Conservation (phyloP, 2,113 vertebrate genomes). For the Alexandromys fortis region DNA sequence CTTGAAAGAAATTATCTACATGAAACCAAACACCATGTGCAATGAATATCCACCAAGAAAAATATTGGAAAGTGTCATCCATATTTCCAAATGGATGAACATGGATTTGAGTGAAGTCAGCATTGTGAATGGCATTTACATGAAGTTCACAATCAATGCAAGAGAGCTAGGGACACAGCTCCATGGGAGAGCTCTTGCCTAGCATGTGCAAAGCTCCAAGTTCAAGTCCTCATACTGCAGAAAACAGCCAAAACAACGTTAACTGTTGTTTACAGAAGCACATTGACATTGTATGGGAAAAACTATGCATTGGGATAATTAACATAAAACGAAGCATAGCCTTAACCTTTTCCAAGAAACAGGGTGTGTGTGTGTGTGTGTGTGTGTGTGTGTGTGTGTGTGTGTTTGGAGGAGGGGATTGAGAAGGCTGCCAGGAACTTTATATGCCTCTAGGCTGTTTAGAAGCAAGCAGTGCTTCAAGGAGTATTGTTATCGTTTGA, state of each 20-base stretch:
- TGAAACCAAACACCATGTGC: neutral
- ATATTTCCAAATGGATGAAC: conserved; percentile 32
- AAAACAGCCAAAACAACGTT: neutral
- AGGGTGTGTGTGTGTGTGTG: too few relatives aligned
- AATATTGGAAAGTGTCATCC: neutral
- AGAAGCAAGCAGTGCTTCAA: neutral
- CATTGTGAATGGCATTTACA: neutral
- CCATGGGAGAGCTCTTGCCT: neutral
- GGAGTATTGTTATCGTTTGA: neutral
- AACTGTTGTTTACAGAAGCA: conserved; percentile 7
- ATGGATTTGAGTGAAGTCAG: neutral
- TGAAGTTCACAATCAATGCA: neutral
- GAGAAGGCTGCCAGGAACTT: neutral
- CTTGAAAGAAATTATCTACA: neutral
- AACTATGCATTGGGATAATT: neutral
- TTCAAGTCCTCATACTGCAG: neutral
- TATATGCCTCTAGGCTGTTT: conserved; percentile 5
- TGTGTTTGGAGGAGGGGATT: neutral
- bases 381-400: too few relatives aligned
- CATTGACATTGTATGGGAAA: neutral
- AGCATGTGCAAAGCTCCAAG: neutral
- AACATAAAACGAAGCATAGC: neutral
- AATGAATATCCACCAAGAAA: neutral
- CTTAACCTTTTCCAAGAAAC: conserved; percentile 35
- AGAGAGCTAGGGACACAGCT: neutral